Evolutionary conservation across 1,140 invertebrate species (phyloP).

Genomic region (Scaptodrosophila lebanonensis): DNA sequence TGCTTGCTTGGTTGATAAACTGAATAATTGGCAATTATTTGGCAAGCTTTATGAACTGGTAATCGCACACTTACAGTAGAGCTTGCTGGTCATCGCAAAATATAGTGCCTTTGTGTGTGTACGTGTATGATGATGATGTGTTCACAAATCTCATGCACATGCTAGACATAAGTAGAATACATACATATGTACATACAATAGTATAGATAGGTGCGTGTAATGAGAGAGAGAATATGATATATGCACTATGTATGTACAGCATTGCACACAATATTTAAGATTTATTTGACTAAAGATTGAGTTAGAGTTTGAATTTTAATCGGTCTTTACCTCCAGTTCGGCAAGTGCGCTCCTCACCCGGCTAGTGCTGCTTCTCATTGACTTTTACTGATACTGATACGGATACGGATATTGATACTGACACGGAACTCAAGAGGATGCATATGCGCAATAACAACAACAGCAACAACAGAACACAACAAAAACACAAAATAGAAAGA

Average conservation of each 20-base stretch:
- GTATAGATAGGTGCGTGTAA: too few relatives aligned
- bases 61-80: constrained; percentile 42
- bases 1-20: constrained; percentile 55
- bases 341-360: constrained; percentile 18
- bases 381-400: too few relatives aligned
- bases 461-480: constrained; percentile 48
- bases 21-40: constrained; percentile 73
- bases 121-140: too few relatives aligned
- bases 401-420: too few relatives aligned
- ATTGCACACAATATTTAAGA: constrained; percentile 68
- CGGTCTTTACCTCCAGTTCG: constrained; percentile 61
- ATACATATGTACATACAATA: constrained; percentile 11
- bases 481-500: constrained; percentile 57
- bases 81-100: constrained; percentile 2
- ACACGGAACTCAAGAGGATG: constrained; percentile 34
- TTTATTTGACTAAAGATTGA: constrained; percentile 34
- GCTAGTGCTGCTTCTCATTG: constrained; percentile 42
- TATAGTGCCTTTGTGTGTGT: too few relatives aligned
- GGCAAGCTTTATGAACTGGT: constrained; percentile 67
- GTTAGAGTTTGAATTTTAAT: constrained; percentile 57
- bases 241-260: constrained; percentile 31
- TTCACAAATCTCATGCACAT: constrained; percentile 61
- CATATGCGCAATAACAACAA: constrained; percentile 41
- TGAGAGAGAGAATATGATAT: constrained; percentile 27
- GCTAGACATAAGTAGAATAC: constrained; percentile 35